Conservation (phyloP, 2,797 vertebrate species). For the Fundulus diaphanus region DNA sequence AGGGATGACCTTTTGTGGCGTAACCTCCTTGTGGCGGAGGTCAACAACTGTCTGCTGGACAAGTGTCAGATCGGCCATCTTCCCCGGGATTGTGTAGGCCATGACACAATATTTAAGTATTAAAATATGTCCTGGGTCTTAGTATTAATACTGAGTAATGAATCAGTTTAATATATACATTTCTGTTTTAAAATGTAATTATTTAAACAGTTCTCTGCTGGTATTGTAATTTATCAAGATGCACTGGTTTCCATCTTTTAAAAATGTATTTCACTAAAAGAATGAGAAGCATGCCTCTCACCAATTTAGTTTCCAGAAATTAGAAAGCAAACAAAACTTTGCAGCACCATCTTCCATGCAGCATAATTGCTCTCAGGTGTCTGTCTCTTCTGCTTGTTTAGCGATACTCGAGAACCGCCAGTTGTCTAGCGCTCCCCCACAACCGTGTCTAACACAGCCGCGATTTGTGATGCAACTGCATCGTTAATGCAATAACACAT, state of each 20-base stretch:
- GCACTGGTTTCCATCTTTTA: not conserved
- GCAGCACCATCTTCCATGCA: not conserved
- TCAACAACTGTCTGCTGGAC: too few relatives aligned
- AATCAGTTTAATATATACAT: not conserved
- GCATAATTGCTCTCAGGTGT: constrained; percentile 8
- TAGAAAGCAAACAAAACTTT: not conserved
- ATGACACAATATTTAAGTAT: too few relatives aligned
- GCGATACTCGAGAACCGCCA: constrained; percentile 22
- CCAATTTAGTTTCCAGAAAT: not conserved
- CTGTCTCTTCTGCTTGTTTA: constrained; percentile 26
- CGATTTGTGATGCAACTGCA: constrained; percentile 50
- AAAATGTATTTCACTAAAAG: not conserved
- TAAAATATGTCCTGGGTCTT: too few relatives aligned
- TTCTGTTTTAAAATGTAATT: not conserved
- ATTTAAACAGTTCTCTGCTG: not conserved
- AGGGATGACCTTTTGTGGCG: too few relatives aligned
- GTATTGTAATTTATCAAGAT: not conserved
- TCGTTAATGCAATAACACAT: constrained; percentile 39
- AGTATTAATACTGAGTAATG: not conserved
- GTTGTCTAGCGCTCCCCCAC: constrained; percentile 14
- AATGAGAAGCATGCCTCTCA: not conserved
- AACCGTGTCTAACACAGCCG: constrained; percentile 20
- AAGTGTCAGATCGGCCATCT: too few relatives aligned
- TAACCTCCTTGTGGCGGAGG: too few relatives aligned
- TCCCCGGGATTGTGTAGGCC: too few relatives aligned